Evolutionary conservation across 2,113 vertebrate genomes (phyloP).

Genomic region (Prunella fulvescens): DNA sequence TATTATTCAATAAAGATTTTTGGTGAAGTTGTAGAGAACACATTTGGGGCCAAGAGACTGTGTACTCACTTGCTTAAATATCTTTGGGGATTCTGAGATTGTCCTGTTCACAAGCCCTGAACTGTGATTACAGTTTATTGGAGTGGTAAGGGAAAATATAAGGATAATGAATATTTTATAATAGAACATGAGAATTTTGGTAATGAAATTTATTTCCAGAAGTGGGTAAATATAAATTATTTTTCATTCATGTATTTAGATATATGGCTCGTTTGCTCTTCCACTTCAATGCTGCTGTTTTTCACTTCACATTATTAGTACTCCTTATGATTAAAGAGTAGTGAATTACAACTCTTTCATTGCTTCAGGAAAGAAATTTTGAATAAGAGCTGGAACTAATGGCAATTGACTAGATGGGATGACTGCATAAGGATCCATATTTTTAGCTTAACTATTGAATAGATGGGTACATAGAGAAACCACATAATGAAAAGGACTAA

Average conservation of each 20-base stretch:
- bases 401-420: not conserved
- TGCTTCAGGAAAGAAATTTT: not conserved
- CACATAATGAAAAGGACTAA: not conserved
- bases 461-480: not conserved
- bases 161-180: not conserved
- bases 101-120: not conserved
- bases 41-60: not conserved
- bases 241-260: not conserved
- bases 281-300: not conserved
- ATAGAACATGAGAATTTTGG: not conserved
- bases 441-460: not conserved
- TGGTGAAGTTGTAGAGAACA: not conserved
- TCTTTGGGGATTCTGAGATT: not conserved
- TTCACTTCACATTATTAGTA: not conserved
- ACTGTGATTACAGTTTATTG: not conserved
- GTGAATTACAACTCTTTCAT: not conserved
- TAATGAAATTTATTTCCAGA: not conserved
- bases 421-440: not conserved
- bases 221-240: not conserved
- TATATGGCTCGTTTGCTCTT: not conserved
- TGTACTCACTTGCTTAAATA: not conserved
- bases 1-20: not conserved
- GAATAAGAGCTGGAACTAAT: not conserved
- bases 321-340: not conserved
- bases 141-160: not conserved